Evolutionary conservation across 2,113 vertebrate genomes (phyloP), one percentile per base, ranked within the genome.

Genomic region (Alligator sinensis): DNA sequence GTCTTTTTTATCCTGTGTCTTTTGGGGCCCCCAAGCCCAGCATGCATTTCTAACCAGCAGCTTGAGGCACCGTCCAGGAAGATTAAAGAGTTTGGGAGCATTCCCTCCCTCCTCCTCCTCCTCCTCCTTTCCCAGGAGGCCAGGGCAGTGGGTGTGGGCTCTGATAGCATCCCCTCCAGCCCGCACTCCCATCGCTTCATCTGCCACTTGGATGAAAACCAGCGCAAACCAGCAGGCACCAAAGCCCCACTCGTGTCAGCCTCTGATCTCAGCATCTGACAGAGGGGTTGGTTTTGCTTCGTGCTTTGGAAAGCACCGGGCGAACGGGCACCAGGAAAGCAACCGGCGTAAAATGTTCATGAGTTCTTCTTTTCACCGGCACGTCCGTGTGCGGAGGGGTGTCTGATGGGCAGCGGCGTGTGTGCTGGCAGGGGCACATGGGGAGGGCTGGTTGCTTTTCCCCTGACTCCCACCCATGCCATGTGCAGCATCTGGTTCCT

Each of bases 251-350:
- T 90, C 34, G 6, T 94, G 91, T 91, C 84, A 95, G 1, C 62
- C 83, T 61, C 95, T 80, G 92, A 96, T 95, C 81, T 90, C 79
- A 92, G 77, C 87, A 82, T 88, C 82, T 75, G 91, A 8, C 28
- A 64, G 78, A 84, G 75, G 0, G 2, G 28, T 64, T 0, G 38
- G 76, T 15, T 0, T 83, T 84, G 78, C 83, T 1, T 1, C 19
- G 85, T 18, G 54, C 54, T 80, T 79, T 76, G 82, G 82, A 63
- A 77, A 84, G 75, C 70, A 74, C 1, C 0, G 57, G 70, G 47
- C 47, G 7, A 47, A 47, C 47, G 47, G 47, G 47, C 47, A 38
- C 34, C 34, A 22, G 68, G 5, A 21, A 34, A 17, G 68, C 18
- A 38, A 72, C 68, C 6, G 68, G 19, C 7, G 68, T 38, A 30